Base-by-base conservation (phyloP, 2,113 vertebrate genomes). In the Trochalopteron elliotii region DNA sequence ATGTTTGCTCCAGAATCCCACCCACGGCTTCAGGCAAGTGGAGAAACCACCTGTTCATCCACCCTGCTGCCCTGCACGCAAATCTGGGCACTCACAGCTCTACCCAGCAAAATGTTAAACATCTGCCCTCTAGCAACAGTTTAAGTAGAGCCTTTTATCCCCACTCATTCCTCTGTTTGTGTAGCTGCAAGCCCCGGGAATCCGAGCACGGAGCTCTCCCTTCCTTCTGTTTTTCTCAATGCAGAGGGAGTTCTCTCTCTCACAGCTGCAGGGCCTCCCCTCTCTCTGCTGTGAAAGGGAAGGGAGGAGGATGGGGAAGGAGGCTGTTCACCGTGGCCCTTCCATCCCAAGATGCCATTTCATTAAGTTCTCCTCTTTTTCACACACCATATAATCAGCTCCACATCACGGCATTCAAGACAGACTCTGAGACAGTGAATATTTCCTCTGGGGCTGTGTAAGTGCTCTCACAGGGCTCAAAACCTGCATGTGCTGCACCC, bases 111-210 rank as follows among this genome's bases (percentile, higher is more conserved):
- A 70, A 65, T 4, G 24, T 42, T 40, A 49, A 87, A n/a, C 60
- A 80, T 21, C 64, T 71, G 39, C 71, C 87, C 68, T 84, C 59
- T 5, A 75, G 84, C 59, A 90, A 52, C 39, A 52, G 63, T 57
- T 95, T 68, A 74, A 94, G 55, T 0, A 13, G 80, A 71, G 85
- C 52, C 82, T 93, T 96, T 94, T 75, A 93, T 94, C 78, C 86
- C 50, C 75, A 67, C 72, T 88, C 87, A 47, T 10, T 74, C 83
- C 31, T 20, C 59, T 61, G 63, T 70, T 67, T 74, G 78, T 5
- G 5, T 9, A 59, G 87, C 78, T 63, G 63, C 0, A 2, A 64
- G 74, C 69, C 59, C 69, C 14, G 8, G 65, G 57, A 67, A 61
- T 30, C 12, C 0, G 0, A 78, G 49, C 10, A 0, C 2, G 0